phyloP scores from a whole-genome alignment of 2,888 invertebrate genomes.

The Hemaris fuciformis region DNA sequence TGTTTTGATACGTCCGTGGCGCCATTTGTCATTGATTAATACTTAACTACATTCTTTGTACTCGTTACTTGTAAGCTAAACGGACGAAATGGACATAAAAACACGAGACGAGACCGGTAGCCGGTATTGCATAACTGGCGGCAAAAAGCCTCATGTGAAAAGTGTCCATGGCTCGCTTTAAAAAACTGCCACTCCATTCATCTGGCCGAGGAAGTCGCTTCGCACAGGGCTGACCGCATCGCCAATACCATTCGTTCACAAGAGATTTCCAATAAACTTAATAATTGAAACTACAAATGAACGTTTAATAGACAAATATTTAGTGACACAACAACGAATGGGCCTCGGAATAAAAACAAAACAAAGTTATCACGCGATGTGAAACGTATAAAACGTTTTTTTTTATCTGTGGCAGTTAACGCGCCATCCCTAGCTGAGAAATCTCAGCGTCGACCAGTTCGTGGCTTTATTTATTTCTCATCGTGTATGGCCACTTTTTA shows the following conservation, averaged over 20 bases:
- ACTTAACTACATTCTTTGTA: conserved; percentile 49
- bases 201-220: conserved; percentile 54
- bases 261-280: neutral
- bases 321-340: neutral
- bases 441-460: conserved; percentile 71
- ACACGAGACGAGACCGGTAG: conserved; percentile 18
- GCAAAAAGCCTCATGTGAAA: conserved; percentile 51
- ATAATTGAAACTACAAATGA: conserved; percentile 18
- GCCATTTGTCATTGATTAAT: conserved; percentile 66
- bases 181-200: conserved; percentile 71
- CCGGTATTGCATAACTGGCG: conserved; percentile 40
- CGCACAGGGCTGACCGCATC: conserved; percentile 33
- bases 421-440: conserved; percentile 54
- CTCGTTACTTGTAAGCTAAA: conserved; percentile 32
- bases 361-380: conserved; percentile 28
- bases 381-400: conserved; percentile 15
- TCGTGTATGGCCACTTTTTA: conserved; percentile 72
- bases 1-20: conserved; percentile 68
- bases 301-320: conserved; percentile 5
- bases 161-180: conserved; percentile 51
- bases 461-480: conserved; percentile 77
- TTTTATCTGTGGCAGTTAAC: conserved; percentile 8
- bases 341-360: conserved; percentile 21
- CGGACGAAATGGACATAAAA: conserved; percentile 34
- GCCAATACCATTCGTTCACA: neutral